A percentile compares a stretch with the other conserved stretches of the same genome.
Conservation (phyloP, 2,113 vertebrate genomes). For the Aplodontia rufa region DNA sequence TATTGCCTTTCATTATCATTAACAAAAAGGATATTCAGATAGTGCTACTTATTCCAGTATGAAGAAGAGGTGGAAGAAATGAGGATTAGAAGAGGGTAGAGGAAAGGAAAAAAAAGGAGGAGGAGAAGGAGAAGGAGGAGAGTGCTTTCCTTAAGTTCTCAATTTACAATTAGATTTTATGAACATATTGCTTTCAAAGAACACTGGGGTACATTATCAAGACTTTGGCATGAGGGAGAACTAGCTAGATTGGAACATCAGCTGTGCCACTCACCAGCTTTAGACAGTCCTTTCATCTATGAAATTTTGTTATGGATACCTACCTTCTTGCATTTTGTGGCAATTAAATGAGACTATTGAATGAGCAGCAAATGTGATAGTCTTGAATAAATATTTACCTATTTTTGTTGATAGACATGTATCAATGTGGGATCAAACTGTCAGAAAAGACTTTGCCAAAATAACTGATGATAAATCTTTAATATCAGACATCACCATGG, state of each 20-base stretch:
- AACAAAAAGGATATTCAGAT: not conserved
- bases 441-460: not conserved
- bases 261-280: not conserved
- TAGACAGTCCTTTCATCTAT: not conserved
- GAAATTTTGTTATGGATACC: not conserved
- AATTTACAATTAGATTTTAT: not conserved
- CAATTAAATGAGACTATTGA: slow-evolving; percentile 4
- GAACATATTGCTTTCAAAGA: not conserved
- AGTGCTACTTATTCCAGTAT: not conserved
- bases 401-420: not conserved
- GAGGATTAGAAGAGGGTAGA: no score
- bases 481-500: not conserved
- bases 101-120: not conserved
- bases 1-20: not conserved
- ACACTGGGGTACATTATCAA: not conserved
- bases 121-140: fast-evolving
- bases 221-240: not conserved
- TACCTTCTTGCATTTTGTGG: not conserved
- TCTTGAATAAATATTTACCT: not conserved
- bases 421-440: not conserved
- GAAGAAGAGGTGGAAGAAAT: no score
- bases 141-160: not conserved
- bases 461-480: not conserved
- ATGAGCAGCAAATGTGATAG: not conserved
- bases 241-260: not conserved